Evolutionary conservation across 2,888 invertebrate genomes (phyloP).

Genomic region (Oxyteleia sp.): DNA sequence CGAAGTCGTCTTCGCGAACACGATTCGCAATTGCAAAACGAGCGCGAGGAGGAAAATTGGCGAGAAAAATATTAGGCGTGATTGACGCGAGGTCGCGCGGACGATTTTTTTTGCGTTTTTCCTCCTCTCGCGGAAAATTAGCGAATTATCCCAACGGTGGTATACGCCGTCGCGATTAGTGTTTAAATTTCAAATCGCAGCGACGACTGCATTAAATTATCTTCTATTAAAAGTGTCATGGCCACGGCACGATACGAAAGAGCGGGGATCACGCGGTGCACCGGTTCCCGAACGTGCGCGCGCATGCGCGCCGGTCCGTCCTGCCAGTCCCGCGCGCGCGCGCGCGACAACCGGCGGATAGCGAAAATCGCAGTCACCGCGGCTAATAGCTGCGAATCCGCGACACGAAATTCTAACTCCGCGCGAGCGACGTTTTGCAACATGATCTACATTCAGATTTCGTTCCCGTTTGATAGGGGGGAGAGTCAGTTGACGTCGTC

Average conservation of each 20-base stretch:
- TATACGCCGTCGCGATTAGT: constrained; percentile 76
- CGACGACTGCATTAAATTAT: constrained; percentile 85
- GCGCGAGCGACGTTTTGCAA: constrained; percentile 43
- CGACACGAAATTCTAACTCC: constrained; percentile 62
- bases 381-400: constrained; percentile 63
- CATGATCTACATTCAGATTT: constrained; percentile 58
- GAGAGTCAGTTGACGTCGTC: not conserved
- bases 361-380: constrained; percentile 64
- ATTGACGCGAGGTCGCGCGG: constrained; percentile 25
- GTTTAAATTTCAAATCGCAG: constrained; percentile 85
- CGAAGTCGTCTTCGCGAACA: too few relatives aligned
- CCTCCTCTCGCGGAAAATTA: constrained; percentile 51
- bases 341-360: constrained; percentile 46
- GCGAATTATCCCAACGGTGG: constrained; percentile 62
- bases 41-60: not conserved
- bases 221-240: constrained; percentile 87
- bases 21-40: not conserved
- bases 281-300: constrained; percentile 61
- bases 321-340: constrained; percentile 48
- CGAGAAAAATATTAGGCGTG: constrained; percentile 18
- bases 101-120: constrained; percentile 43
- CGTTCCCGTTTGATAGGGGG: constrained; percentile 20
- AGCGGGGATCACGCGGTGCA: constrained; percentile 61
- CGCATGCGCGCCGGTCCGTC: constrained; percentile 46
- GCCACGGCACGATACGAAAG: constrained; percentile 77